Evolutionary conservation across 2,113 vertebrate species (phyloP).

Genomic region (Gallinago jamesoni): DNA sequence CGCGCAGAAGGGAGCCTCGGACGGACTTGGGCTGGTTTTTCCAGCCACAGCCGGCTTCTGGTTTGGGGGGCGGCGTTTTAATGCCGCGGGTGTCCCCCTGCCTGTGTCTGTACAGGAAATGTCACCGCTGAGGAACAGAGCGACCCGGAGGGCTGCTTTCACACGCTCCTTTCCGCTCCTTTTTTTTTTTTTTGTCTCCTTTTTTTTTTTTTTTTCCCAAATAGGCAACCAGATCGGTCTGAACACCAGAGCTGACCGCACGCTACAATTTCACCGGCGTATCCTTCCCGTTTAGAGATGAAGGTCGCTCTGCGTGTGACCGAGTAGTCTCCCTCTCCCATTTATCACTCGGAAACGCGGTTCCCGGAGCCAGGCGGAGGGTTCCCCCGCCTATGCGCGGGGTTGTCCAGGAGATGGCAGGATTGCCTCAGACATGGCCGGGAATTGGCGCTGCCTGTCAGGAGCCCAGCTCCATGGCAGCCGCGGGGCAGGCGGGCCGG

Average conservation of each 20-base stretch:
- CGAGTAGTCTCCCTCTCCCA: background rate
- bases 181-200: too few species aligned
- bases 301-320: background rate
- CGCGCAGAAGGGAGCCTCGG: background rate
- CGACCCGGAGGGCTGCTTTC: conserved; percentile 19
- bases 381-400: conserved; percentile 33
- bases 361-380: fast-evolving
- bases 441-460: background rate
- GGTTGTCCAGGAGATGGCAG: conserved; percentile 80
- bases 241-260: background rate
- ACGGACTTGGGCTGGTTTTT: background rate
- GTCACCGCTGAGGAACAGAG: background rate
- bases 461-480: conserved; percentile 44
- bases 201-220: background rate
- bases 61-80: background rate
- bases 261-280: background rate
- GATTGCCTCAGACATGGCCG: conserved; percentile 58
- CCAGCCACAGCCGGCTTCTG: background rate
- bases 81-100: background rate
- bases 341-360: background rate
- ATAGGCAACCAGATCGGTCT: background rate
- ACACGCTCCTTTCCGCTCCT: background rate
- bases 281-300: background rate
- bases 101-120: conserved; percentile 46
- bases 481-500: background rate